Evolutionary conservation across 2,888 invertebrate species (phyloP), one percentile per base, ranked within the genome.

Genomic region (Dolomedes plantarius): DNA sequence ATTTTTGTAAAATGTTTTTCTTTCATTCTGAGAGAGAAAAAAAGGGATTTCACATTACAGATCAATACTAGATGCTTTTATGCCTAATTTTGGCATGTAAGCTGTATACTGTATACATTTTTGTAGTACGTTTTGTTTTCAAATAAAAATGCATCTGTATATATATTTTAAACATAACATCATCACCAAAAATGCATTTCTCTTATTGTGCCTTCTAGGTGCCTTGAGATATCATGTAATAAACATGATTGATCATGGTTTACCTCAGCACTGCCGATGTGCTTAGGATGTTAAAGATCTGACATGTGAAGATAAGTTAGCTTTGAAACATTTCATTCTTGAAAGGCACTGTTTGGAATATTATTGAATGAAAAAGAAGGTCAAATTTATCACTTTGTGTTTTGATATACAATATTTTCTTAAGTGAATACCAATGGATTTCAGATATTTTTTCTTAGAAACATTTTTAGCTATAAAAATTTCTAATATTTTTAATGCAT

Each of bases 201-300:
- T 77, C 50, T 83, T 67, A 67, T 65, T 73, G 85, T 85, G 85
- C 85, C 85, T 85, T 74, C 68, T 41, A 72, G 68, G 85, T 73
- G 73, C 74, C 41, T 56, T 65, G 77, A 77, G 32, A 67, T 72
- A 71, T 72, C 68, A 69, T 77, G 67, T 31, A 16, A n/a, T 41
- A 31, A 65, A 67, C 67, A 77, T 74, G 46, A 78, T 69, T 73
- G 64, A 71, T 74, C 73, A 68, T 56, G 73, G 65, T 23, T 56
- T 50, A 65, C 67, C 76, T 76, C 31, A 64, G 71, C 68, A 74
- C 69, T 78, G 78, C 85, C 46, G 67, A 36, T 56, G 71, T 83
- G 23, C 65, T 83, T 72, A 50, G n/a, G 31, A 28, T 56, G 69
- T 23, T 41, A 28, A 73, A 73, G 73, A 77, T 67, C 78, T 78